Conservation (phyloP, 2,797 vertebrate genomes). For the Gastrophryne carolinensis region DNA sequence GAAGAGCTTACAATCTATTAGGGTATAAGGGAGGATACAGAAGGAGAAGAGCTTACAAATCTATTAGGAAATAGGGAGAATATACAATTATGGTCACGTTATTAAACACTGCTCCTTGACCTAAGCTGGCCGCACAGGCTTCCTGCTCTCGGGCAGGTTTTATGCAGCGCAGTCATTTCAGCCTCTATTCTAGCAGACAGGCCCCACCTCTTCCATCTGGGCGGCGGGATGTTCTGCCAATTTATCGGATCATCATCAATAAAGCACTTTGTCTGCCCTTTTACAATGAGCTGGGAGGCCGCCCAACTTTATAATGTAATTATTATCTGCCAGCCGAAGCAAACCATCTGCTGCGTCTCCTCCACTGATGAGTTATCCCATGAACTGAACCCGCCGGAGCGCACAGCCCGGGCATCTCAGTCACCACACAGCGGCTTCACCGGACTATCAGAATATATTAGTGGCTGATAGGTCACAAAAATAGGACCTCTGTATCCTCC, state of each 20-base stretch:
- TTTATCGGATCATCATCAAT: slow-evolving; percentile 25
- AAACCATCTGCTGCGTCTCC: slow-evolving; percentile 39
- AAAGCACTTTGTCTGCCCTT: slow-evolving; percentile 21
- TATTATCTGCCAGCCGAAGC: slow-evolving; percentile 22
- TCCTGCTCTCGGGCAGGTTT: background rate
- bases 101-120: too few relatives aligned
- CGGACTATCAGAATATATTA: background rate
- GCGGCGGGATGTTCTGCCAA: slow-evolving; percentile 13
- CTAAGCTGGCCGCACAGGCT: too few relatives aligned
- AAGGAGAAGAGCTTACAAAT: too few relatives aligned
- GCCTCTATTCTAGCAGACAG: background rate
- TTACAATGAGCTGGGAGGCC: background rate
- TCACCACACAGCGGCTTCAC: background rate
- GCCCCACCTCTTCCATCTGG: slow-evolving; percentile 25
- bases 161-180: background rate
- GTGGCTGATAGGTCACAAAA: too few relatives aligned
- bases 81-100: too few relatives aligned
- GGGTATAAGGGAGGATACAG: too few relatives aligned
- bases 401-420: background rate
- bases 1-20: too few relatives aligned
- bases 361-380: slow-evolving; percentile 18
- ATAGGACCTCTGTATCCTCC: too few relatives aligned
- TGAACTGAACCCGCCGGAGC: background rate
- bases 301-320: slow-evolving; percentile 30
- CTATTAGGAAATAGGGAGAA: too few relatives aligned